Conservation (phyloP, 2,113 vertebrate genomes). For the rat (Rattus norvegicus) region DNA sequence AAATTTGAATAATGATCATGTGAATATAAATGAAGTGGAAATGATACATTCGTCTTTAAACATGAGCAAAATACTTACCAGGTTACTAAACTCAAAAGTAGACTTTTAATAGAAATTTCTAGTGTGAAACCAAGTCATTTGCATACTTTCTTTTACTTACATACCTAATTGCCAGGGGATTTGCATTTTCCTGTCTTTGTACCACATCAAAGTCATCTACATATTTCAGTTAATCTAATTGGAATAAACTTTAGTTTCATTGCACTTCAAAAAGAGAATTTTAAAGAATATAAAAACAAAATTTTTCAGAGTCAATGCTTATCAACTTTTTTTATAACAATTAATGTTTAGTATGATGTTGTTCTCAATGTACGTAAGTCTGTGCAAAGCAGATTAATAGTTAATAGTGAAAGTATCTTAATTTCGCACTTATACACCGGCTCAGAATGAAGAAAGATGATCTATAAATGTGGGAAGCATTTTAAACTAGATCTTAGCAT, state of each 20-base stretch:
- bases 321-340: constrained; percentile 22
- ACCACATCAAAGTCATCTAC: constrained; percentile 58
- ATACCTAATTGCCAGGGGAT: constrained; percentile 70
- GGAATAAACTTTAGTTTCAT: constrained; percentile 62
- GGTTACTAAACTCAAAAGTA: constrained; percentile 64
- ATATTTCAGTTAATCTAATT: constrained; percentile 65
- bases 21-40: neutral
- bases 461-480: constrained; percentile 43
- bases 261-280: constrained; percentile 47
- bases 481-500: constrained; percentile 31
- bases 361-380: neutral
- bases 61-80: constrained; percentile 50
- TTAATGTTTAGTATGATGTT: constrained; percentile 38
- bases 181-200: constrained; percentile 71
- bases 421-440: constrained; percentile 15
- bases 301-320: constrained; percentile 44
- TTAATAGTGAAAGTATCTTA: constrained; percentile 44
- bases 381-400: constrained; percentile 28
- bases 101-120: constrained; percentile 58
- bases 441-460: neutral
- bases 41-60: constrained; percentile 33
- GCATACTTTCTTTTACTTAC: constrained; percentile 71
- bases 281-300: constrained; percentile 49
- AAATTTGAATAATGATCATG: constrained; percentile 47
- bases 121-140: constrained; percentile 66